A percentile compares a stretch with the other conserved stretches of the same genome.
phyloP scores from a whole-genome alignment of 2,113 vertebrate genomes.

The Prinia subflava region DNA sequence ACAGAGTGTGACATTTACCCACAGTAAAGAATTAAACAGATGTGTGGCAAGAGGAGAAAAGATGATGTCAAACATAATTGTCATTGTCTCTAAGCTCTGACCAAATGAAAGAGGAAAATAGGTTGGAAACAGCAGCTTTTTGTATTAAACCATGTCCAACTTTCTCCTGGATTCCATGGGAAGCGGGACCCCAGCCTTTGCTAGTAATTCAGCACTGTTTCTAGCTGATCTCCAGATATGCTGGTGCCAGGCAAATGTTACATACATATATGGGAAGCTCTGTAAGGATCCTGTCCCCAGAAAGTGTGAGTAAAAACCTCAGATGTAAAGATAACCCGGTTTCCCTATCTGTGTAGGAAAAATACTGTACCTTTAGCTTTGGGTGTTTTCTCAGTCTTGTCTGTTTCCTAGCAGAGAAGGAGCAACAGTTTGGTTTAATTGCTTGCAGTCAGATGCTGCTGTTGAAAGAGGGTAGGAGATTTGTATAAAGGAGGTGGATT shows the following conservation, averaged over 20 bases:
- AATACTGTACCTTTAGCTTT: neutral
- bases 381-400: rapidly evolving
- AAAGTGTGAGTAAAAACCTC: neutral
- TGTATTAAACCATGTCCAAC: neutral
- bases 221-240: neutral
- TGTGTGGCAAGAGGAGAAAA: rapidly evolving
- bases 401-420: neutral
- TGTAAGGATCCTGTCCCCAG: neutral
- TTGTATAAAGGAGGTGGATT: neutral
- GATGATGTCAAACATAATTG: neutral
- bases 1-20: neutral
- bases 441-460: neutral
- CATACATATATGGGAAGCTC: neutral
- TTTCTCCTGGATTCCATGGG: neutral
- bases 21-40: neutral
- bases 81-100: neutral
- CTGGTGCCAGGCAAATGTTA: neutral
- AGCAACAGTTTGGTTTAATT: neutral
- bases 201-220: neutral
- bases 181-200: neutral
- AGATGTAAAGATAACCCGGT: neutral
- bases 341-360: neutral
- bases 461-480: neutral
- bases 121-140: neutral
- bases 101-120: neutral